Evolutionary conservation across 2,797 vertebrate species (phyloP).

Genomic region (Crotalus adamanteus): DNA sequence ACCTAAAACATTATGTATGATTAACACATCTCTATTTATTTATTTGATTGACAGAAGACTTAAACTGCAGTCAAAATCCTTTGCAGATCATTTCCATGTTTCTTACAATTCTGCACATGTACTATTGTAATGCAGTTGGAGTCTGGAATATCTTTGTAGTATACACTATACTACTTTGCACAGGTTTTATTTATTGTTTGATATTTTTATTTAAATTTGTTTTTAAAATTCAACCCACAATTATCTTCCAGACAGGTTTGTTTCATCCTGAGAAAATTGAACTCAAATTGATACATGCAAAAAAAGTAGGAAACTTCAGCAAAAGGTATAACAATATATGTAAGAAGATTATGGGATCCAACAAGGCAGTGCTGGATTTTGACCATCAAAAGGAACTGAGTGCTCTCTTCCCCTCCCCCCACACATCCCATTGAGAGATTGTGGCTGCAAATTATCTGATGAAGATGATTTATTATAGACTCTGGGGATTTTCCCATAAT

Average conservation of each 20-base stretch:
- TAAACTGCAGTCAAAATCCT: not conserved
- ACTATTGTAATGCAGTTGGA: not conserved
- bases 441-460: not conserved
- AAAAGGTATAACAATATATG: not conserved
- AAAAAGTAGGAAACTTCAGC: not conserved
- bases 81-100: not conserved
- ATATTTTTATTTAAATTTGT: not conserved
- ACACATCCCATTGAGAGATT: not conserved
- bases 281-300: not conserved
- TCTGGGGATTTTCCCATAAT: not conserved
- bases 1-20: not conserved
- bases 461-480: not conserved
- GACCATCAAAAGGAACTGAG: not conserved
- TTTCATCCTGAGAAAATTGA: not conserved
- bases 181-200: not conserved
- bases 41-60: not conserved
- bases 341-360: not conserved
- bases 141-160: not conserved
- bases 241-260: not conserved
- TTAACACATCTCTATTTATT: not conserved
- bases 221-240: not conserved
- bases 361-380: not conserved
- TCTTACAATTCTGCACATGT: not conserved
- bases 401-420: too few species aligned
- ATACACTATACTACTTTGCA: not conserved